Evolutionary conservation across 2,113 vertebrate species (phyloP).

Genomic region (Ancistrus triradiatus): DNA sequence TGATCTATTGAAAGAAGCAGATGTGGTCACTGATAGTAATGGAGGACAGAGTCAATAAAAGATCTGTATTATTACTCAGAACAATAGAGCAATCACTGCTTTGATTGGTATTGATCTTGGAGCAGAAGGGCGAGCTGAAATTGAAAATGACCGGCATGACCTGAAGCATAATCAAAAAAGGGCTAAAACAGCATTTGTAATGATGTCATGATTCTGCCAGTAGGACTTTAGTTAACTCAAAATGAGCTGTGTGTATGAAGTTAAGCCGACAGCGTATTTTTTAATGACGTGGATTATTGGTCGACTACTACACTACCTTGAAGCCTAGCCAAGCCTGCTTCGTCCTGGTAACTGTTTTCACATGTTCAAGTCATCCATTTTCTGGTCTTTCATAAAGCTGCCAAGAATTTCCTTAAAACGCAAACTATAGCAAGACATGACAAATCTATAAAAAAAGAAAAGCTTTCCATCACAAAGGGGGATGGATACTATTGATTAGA

Average conservation of each 20-base stretch:
- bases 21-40: conserved; percentile 41
- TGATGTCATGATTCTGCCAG: conserved; percentile 28
- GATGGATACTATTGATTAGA: conserved; percentile 27
- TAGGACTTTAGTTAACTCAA: no score
- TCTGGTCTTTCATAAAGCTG: not conserved
- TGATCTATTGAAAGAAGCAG: conserved; percentile 36
- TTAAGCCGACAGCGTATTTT: not conserved
- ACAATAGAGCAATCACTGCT: conserved; percentile 66
- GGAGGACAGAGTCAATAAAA: conserved; percentile 40
- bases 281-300: conserved; percentile 14
- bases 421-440: not conserved
- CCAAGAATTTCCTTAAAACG: not conserved
- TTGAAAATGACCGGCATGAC: conserved; percentile 42
- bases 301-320: conserved; percentile 3
- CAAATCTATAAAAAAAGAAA: conserved; percentile 3
- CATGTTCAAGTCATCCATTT: no score
- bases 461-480: no score
- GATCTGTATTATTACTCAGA: conserved; percentile 50
- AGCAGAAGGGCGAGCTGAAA: conserved; percentile 27
- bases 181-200: conserved; percentile 12
- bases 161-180: conserved; percentile 25
- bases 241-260: not conserved
- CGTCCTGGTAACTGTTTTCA: not conserved
- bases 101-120: conserved; percentile 69
- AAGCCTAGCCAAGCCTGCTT: conserved; percentile 7